Evolutionary conservation across 2,113 vertebrate species (phyloP).

Genomic region (Naja naja): DNA sequence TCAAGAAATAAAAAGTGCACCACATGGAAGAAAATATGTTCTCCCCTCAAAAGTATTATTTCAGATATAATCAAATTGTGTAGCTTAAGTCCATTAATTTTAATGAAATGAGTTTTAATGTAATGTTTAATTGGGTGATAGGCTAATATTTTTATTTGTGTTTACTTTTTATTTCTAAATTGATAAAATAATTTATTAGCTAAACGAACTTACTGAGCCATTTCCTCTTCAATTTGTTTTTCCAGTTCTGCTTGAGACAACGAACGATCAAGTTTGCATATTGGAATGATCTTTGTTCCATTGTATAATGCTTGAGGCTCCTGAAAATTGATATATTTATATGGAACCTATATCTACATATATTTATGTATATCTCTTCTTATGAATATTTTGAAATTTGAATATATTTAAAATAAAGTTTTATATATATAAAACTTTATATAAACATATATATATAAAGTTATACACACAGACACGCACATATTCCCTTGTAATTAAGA

Average conservation of each 20-base stretch:
- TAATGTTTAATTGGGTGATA: neutral
- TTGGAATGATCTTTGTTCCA: slow-evolving; percentile 76
- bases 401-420: neutral
- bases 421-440: neutral
- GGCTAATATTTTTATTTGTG: neutral
- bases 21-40: neutral
- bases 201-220: slow-evolving; percentile 73
- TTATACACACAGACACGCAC: no score
- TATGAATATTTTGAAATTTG: neutral
- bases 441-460: no score
- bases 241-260: slow-evolving; percentile 70
- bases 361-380: neutral
- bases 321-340: slow-evolving; percentile 59
- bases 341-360: neutral
- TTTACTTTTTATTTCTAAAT: neutral
- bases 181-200: neutral
- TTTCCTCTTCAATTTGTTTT: slow-evolving; percentile 81
- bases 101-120: neutral
- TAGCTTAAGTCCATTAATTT: neutral
- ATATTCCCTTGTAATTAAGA: neutral
- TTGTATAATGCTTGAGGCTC: slow-evolving; percentile 85
- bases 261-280: slow-evolving; percentile 87
- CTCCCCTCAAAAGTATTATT: neutral
- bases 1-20: neutral
- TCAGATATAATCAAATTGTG: neutral